Percentiles rank a stretch among this genome's conserved stretches.
These are phyloP conservation scores for Glomeris maerens DNA, from an alignment of 1,140 invertebrate genomes.

Conservation along the genomic window DNA sequence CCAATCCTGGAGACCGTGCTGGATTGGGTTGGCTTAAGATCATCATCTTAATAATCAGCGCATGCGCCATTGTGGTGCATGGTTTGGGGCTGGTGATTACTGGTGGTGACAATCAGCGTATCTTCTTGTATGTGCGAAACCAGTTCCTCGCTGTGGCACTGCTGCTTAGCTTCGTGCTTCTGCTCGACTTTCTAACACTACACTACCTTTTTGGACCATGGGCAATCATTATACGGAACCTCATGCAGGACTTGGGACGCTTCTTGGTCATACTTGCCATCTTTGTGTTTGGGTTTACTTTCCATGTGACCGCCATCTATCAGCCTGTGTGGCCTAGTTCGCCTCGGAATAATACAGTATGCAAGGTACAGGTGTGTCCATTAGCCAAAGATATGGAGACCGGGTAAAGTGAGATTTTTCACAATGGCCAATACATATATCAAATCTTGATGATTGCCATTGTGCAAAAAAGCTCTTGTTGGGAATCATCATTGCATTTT, in stretches of 20 bases:
- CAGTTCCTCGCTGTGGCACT: slow-evolving; percentile 90
- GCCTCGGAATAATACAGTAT: no score
- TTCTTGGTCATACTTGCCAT: slow-evolving; percentile 94
- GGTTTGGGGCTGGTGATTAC: slow-evolving; percentile 48
- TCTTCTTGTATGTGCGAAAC: slow-evolving; percentile 80
- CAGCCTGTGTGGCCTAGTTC: slow-evolving; percentile 23
- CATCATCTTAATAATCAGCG: slow-evolving; percentile 78
- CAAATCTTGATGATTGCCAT: no score
- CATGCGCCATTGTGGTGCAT: slow-evolving; percentile 81
- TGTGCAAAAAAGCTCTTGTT: no score
- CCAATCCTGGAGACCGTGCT: slow-evolving; percentile 90
- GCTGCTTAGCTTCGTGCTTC: slow-evolving; percentile 88
- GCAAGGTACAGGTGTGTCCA: slow-evolving; percentile 11
- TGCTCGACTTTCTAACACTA: slow-evolving; percentile 92
- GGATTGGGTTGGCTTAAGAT: slow-evolving; percentile 48
- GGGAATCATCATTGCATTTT: no score
- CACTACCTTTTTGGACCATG: slow-evolving; percentile 98
- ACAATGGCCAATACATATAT: no score
- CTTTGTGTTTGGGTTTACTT: slow-evolving; percentile 96
- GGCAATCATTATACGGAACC: slow-evolving; percentile 51
- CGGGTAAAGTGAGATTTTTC: no score
- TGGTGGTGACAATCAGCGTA: slow-evolving; percentile 48
- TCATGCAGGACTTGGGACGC: slow-evolving; percentile 62
- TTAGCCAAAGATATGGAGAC: slow-evolving; percentile 17
- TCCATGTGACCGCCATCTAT: slow-evolving; percentile 54